Percentiles rank a stretch among this genome's conserved stretches.
phyloP scores from a whole-genome alignment of 2,888 invertebrate genomes.

The Muscina levida region DNA sequence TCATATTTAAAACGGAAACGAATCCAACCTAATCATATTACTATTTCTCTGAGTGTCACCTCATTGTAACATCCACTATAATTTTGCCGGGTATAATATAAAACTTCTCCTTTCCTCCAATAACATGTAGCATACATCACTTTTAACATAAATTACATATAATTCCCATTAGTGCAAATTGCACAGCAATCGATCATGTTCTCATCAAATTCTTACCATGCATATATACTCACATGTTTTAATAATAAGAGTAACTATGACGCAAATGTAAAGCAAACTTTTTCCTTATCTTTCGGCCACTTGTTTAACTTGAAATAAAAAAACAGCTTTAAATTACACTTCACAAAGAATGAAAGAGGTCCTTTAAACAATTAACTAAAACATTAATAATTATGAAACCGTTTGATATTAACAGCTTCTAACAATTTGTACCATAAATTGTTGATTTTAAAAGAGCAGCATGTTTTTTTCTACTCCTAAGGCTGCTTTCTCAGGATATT shows the following conservation, averaged over 20 bases:
- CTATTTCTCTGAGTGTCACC: too few species aligned
- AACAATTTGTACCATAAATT: conserved; percentile 26
- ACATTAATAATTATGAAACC: conserved; percentile 38
- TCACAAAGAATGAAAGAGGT: conserved; percentile 14
- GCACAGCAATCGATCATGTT: conserved; percentile 22
- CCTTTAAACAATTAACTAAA: conserved; percentile 48
- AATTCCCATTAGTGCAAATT: conserved; percentile 25
- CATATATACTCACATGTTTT: too few species aligned
- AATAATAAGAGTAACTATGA: too few species aligned
- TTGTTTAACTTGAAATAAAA: too few species aligned
- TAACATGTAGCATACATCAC: not conserved
- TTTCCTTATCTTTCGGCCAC: too few species aligned
- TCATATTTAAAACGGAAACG: too few species aligned
- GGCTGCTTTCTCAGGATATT: too few species aligned
- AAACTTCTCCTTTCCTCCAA: not conserved
- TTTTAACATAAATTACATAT: conserved; percentile 6
- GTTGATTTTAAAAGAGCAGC: too few species aligned
- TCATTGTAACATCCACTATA: too few species aligned
- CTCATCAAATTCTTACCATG: not conserved
- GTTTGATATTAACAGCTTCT: conserved; percentile 11
- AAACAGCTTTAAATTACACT: conserved; percentile 23
- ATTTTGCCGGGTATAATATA: not conserved
- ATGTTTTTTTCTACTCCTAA: too few species aligned
- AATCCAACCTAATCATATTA: too few species aligned
- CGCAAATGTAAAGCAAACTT: too few species aligned